Evolutionary conservation across 1,140 invertebrate species (phyloP).

Genomic region (Drosophila seguyi): DNA sequence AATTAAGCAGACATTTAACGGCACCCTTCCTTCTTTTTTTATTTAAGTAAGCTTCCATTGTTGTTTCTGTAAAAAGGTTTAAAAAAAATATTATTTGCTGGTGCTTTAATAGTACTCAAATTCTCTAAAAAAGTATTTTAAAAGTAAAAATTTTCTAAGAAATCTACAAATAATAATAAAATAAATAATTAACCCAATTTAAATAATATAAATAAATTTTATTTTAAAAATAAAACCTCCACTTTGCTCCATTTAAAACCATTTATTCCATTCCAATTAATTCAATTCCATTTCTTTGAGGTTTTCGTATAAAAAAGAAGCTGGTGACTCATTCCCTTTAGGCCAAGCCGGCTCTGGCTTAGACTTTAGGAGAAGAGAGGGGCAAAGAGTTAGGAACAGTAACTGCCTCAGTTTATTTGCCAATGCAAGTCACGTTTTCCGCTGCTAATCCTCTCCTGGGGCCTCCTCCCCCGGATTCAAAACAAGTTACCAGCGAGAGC

Average conservation of each 20-base stretch:
- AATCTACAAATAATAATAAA: too few species aligned
- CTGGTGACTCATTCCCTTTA: constrained; percentile 30
- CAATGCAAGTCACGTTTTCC: constrained; percentile 81
- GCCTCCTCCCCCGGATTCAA: constrained; percentile 6
- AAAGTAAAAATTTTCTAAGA: background rate
- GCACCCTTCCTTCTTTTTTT: too few species aligned
- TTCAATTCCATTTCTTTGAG: constrained; percentile 12
- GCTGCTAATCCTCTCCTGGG: constrained; percentile 26
- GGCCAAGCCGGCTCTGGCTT: constrained; percentile 27
- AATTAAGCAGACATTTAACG: too few species aligned
- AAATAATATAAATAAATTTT: too few species aligned
- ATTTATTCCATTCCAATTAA: background rate
- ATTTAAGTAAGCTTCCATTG: too few species aligned
- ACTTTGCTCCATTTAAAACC: background rate
- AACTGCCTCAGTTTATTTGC: constrained; percentile 77
- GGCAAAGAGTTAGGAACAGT: constrained; percentile 9
- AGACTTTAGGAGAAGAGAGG: background rate
- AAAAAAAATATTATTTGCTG: too few species aligned
- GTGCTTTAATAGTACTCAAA: background rate
- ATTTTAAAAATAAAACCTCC: background rate
- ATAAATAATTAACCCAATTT: too few species aligned
- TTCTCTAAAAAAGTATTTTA: background rate
- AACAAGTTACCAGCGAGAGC: constrained; percentile 63
- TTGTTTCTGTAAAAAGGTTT: background rate
- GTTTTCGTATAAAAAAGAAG: background rate